phyloP scores from a whole-genome alignment of 2,113 vertebrate species.

The Takifugu flavidus region DNA sequence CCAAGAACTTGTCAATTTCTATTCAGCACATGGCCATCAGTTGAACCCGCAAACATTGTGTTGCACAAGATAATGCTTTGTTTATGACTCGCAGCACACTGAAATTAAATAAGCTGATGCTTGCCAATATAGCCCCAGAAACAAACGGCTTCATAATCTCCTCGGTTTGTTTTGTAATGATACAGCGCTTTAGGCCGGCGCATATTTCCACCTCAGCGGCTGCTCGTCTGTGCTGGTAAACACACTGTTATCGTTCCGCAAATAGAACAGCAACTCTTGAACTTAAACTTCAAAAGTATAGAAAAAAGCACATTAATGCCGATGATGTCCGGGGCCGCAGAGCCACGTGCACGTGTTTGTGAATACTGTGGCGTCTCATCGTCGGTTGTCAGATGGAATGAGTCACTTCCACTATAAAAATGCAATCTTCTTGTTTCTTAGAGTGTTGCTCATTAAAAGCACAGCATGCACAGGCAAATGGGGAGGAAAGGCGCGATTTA shows the following conservation, averaged over 20 bases:
- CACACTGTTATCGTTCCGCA: background rate
- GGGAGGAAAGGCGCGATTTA: constrained; percentile 62
- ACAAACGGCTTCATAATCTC: background rate
- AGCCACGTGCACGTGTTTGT: constrained; percentile 5
- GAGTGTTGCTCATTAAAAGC: constrained; percentile 46
- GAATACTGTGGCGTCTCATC: constrained; percentile 29
- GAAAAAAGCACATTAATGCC: background rate
- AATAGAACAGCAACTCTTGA: background rate
- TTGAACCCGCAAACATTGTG: too few relatives aligned
- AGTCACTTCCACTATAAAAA: constrained; percentile 49
- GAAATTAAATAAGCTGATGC: background rate
- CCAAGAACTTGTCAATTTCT: background rate
- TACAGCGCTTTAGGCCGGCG: background rate
- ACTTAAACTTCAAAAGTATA: background rate
- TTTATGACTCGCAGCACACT: too few relatives aligned
- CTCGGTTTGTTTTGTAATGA: background rate
- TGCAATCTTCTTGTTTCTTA: constrained; percentile 39
- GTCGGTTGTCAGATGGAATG: constrained; percentile 41
- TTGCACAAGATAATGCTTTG: too few relatives aligned
- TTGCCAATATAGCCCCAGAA: background rate
- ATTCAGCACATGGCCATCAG: background rate
- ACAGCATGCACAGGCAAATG: constrained; percentile 47
- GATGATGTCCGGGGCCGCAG: constrained; percentile 3
- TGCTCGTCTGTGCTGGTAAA: background rate
- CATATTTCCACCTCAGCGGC: background rate